Evolutionary conservation across 2,113 vertebrate genomes (phyloP), one percentile per base, ranked within the genome.

Genomic region (Anolis carolinensis): DNA sequence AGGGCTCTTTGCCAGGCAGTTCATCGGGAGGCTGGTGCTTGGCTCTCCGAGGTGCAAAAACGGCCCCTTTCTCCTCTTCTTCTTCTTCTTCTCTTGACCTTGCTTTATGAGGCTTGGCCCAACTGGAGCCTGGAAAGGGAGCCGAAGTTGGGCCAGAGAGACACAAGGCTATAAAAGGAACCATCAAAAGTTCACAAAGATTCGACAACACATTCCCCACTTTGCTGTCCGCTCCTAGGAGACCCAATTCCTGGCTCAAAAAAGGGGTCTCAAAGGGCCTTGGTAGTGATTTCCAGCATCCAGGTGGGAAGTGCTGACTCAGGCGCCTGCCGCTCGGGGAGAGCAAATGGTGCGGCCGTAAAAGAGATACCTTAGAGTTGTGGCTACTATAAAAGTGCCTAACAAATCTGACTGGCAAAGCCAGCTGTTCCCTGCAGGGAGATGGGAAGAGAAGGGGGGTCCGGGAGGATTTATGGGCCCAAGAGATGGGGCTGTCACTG

Each of bases 271-370:
- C 39, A 44, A 44, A 44, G 39, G 5, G 39, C 39, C 39, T 44
- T 5, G 39, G 39, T 44, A 44, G 39, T 44, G 39, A 44, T 44
- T 44, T 44, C 39, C 39, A 44, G 39, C 39, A 44, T 14, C 79
- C 1, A 0, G 0, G 0, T 13, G 76, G 63, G 68, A 52, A 10
- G 18, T 34, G 89, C 89, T 52, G 82, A 9, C 20, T 18, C 83
- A 0, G 68, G 16, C 2, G 0, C 0, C 55, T 4, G 11, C 73
- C 83, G 71, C 63, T 8, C 1, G 3, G 34, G 87, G 0, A 0
- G 72, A 11, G 1, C 4, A 39, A 82, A 2, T 11, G 21, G 25
- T 59, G 82, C 59, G 79, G 55, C 79, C 0, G 62, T 68, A 4
- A 82, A 85, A 85, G 30, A 39, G 68, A 79, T 20, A 0, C 85